Percentiles rank a stretch among this genome's conserved stretches.
phyloP scores from a whole-genome alignment of 1,140 invertebrate genomes.

The Bradynema listronoti region DNA sequence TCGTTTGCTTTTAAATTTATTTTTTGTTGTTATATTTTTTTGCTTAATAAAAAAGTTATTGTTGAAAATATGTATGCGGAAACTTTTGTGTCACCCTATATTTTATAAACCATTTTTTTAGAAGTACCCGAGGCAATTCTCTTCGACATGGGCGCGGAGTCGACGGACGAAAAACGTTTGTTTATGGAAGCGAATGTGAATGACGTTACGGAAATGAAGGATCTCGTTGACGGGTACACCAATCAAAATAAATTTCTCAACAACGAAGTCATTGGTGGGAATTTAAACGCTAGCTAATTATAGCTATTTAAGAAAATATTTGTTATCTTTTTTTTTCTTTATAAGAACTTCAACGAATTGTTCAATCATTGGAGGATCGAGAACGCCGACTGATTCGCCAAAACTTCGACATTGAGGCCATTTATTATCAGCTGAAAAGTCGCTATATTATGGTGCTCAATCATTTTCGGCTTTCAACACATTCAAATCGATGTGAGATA shows the following conservation, averaged over 20 bases:
- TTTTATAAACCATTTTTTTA: no score
- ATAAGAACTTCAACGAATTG: conserved; percentile 37
- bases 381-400: conserved; percentile 35
- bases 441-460: conserved; percentile 41
- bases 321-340: background rate
- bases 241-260: conserved; percentile 40
- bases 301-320: background rate
- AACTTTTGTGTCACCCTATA: no score
- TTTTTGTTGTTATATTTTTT: no score
- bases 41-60: no score
- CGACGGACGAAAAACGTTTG: conserved; percentile 19
- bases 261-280: conserved; percentile 33
- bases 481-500: background rate
- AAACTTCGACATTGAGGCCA: conserved; percentile 44
- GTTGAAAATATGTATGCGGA: no score
- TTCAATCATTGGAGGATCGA: conserved; percentile 32
- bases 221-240: conserved; percentile 33
- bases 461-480: conserved; percentile 22
- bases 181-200: conserved; percentile 31
- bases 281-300: background rate
- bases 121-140: conserved; percentile 32
- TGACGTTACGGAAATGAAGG: conserved; percentile 37
- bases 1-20: no score
- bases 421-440: conserved; percentile 43
- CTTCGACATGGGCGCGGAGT: conserved; percentile 23